phyloP scores from a whole-genome alignment of 2,888 invertebrate species.

The Temnothorax rugatulus region DNA sequence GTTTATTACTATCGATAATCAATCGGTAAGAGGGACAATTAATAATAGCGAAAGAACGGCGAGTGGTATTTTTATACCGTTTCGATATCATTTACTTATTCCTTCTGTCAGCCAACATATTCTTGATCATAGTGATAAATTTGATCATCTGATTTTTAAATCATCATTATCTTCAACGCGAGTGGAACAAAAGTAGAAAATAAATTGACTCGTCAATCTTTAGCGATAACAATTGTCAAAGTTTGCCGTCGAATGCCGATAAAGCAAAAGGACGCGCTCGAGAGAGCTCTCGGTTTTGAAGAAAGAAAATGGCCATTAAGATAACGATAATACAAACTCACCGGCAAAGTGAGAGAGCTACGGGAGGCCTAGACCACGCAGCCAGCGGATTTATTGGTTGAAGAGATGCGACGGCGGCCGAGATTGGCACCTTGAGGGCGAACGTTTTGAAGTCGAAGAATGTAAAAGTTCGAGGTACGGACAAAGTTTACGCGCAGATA shows the following conservation, averaged over 20 bases:
- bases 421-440: conserved; percentile 95
- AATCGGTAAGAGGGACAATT: not conserved
- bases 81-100: not conserved
- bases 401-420: conserved; percentile 97
- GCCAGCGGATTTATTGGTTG: conserved; percentile 96
- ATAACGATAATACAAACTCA: not conserved
- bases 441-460: conserved; percentile 87
- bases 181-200: not conserved
- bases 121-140: not conserved
- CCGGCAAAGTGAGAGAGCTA: conserved; percentile 94
- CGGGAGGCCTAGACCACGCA: conserved; percentile 94
- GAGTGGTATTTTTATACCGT: not conserved
- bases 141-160: not conserved
- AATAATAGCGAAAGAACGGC: conserved; percentile 8
- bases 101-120: not conserved
- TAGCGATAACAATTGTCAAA: not conserved
- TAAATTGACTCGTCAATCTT: not conserved
- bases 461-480: not conserved
- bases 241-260: not conserved
- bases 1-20: not conserved
- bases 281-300: not conserved
- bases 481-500: not conserved
- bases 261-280: not conserved
- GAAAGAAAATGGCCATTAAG: not conserved
- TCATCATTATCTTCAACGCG: not conserved